Evolutionary conservation across 2,888 invertebrate genomes (phyloP).

Genomic region (Brassicogethes aeneus): DNA sequence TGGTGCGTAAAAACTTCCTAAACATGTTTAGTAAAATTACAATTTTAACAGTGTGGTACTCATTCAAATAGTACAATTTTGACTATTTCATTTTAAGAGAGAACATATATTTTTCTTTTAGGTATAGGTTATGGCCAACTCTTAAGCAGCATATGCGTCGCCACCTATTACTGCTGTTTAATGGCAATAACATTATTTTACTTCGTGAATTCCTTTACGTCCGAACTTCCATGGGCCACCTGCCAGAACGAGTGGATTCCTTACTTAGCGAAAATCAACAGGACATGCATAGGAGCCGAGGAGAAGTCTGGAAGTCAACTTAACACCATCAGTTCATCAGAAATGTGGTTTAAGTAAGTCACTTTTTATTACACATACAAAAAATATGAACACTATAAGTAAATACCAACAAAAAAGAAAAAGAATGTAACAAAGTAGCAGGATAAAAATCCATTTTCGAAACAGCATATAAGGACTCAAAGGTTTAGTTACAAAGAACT

Average conservation of each 20-base stretch:
- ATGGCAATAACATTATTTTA: conserved; percentile 68
- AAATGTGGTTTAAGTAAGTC: conserved; percentile 47
- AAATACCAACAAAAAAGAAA: too few relatives aligned
- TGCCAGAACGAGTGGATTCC: conserved; percentile 51
- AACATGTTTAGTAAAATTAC: too few relatives aligned
- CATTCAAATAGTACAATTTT: too few relatives aligned
- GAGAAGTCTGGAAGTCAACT: conserved; percentile 6
- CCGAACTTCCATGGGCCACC: conserved; percentile 65
- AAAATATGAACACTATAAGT: too few relatives aligned
- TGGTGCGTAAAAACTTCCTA: too few relatives aligned
- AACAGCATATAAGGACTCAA: too few relatives aligned
- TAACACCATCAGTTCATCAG: conserved; percentile 38
- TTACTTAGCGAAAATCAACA: conserved; percentile 16
- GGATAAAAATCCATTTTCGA: too few relatives aligned
- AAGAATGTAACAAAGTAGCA: too few relatives aligned
- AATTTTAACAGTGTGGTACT: too few relatives aligned
- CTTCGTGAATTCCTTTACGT: conserved; percentile 60
- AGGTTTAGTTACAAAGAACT: neutral
- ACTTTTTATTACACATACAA: too few relatives aligned
- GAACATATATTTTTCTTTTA: too few relatives aligned
- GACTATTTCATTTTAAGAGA: too few relatives aligned
- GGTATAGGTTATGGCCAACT: conserved; percentile 63
- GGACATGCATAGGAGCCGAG: conserved; percentile 23
- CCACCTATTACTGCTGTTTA: conserved; percentile 68
- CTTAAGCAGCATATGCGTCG: conserved; percentile 52